Base-by-base conservation (phyloP, 2,113 vertebrate species). In the Hiodon alosoides region DNA sequence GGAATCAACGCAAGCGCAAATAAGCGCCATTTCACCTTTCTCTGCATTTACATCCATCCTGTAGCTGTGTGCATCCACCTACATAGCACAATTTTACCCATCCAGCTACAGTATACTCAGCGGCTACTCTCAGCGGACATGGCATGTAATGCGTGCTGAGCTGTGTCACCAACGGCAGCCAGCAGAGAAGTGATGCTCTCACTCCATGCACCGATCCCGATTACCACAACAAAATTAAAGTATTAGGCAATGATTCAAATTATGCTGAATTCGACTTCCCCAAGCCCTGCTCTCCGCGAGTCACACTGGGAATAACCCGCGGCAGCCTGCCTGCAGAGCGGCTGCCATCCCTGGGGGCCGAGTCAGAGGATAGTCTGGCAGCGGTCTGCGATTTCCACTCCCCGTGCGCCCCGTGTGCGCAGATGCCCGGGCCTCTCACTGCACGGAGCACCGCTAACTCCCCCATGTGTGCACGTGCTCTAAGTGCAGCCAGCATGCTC, bases 141-240 rank as follows among this genome's bases (percentile, higher is more conserved):
- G 58, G 58, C 58, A 1, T 59, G 9, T 59, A 59, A 59, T 11
- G 58, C 14, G 58, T 8, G 55, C 55, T 11, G 55, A 57, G 55
- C 6, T 14, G 3, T 59, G 58, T 59, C 52, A 11, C 16, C 50
- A 31, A 47, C 70, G 58, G 46, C 17, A 60, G 46, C 46, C 6
- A 13, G 46, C 53, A 46, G 5, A 48, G 57, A 60, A 2, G 16
- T 1, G 69, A 71, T n/a, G 9, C 69, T 9, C 51, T 71, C 54
- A 59, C 47, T 1, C 46, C 13, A n/a, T 47, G 14, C 59, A 53
- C 59, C 62, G 59, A 13, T 67, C 72, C 72, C 47, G 51, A 47
- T 74, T 74, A 66, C 50, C 52, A 52, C 61, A 31, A 51, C 13
- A 66, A 65, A 61, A 74, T 74, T 74, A 74, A 74, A 55, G 60